phyloP scores from a whole-genome alignment of 2,797 vertebrate species.

The Gadopsis marmoratus region DNA sequence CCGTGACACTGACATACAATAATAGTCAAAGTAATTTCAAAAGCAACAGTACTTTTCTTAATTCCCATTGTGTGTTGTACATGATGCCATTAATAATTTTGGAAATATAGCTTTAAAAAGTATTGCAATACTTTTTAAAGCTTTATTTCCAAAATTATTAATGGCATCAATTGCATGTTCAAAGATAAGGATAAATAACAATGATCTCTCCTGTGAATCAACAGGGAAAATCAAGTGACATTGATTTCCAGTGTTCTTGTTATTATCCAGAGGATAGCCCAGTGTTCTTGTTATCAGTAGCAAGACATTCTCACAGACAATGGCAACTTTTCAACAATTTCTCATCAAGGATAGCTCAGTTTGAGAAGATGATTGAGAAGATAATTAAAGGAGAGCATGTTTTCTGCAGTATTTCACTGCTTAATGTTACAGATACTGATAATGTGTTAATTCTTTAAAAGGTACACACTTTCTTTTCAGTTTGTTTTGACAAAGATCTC shows the following conservation, averaged over 20 bases:
- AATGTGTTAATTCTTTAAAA: neutral
- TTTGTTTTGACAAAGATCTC: neutral
- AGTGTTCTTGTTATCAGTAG: neutral
- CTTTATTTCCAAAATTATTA: neutral
- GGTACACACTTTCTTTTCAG: too few relatives aligned
- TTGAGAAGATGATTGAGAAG: conserved; percentile 2
- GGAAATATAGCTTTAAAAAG: too few relatives aligned
- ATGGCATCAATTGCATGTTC: neutral
- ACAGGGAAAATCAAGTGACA: conserved; percentile 25
- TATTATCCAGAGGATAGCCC: conserved; percentile 2
- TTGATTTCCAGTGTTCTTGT: conserved; percentile 26
- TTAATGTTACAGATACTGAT: neutral
- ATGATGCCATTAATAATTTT: too few relatives aligned
- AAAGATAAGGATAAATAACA: neutral
- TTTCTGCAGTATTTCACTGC: neutral
- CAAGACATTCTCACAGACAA: neutral
- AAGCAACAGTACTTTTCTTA: neutral
- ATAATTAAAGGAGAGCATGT: conserved; percentile 4
- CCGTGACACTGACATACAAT: neutral
- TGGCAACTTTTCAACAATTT: conserved; percentile 4
- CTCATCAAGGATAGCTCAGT: conserved; percentile 10
- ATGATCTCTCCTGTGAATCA: conserved; percentile 9
- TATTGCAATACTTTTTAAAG: neutral
- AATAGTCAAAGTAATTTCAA: neutral
- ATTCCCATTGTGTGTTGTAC: neutral